These are phyloP conservation scores for Myotis vivesi DNA, from an alignment of 2,797 vertebrate genomes.

Conservation along the genomic window DNA sequence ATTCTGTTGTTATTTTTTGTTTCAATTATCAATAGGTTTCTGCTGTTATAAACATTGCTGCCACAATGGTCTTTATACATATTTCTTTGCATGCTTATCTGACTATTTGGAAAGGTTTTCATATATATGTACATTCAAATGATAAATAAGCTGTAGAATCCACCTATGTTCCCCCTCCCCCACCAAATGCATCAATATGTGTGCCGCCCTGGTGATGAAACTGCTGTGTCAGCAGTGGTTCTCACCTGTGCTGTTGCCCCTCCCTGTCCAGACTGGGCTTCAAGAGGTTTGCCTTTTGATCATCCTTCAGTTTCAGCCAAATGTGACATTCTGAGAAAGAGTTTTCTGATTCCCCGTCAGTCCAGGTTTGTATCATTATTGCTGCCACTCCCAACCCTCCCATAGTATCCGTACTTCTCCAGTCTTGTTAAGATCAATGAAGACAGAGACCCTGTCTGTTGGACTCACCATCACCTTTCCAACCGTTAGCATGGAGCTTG, in stretches of 20 bases:
- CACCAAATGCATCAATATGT: background rate
- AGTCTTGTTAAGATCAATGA: background rate
- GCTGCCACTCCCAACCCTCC: background rate
- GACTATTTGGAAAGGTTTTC: constrained; percentile 9
- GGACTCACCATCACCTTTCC: background rate
- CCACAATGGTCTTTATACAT: background rate
- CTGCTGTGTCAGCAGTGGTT: background rate
- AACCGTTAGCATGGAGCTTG: background rate
- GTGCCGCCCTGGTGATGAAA: background rate
- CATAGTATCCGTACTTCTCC: background rate
- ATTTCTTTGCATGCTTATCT: constrained; percentile 15
- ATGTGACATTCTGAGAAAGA: background rate
- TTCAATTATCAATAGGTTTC: background rate
- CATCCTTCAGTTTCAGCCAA: background rate
- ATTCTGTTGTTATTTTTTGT: constrained; percentile 36
- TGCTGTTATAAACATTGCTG: background rate
- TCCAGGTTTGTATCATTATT: background rate
- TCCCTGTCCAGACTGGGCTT: background rate
- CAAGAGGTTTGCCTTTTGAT: background rate
- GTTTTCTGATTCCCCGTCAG: background rate
- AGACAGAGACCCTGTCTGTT: background rate
- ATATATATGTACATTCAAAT: background rate
- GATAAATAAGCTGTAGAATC: background rate
- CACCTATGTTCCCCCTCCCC: fast-evolving
- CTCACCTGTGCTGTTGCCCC: background rate